A percentile compares a stretch with the other conserved stretches of the same genome.
Evolutionary conservation across 2,113 vertebrate species (phyloP).

Genomic region (Marcusenius ussheri): DNA sequence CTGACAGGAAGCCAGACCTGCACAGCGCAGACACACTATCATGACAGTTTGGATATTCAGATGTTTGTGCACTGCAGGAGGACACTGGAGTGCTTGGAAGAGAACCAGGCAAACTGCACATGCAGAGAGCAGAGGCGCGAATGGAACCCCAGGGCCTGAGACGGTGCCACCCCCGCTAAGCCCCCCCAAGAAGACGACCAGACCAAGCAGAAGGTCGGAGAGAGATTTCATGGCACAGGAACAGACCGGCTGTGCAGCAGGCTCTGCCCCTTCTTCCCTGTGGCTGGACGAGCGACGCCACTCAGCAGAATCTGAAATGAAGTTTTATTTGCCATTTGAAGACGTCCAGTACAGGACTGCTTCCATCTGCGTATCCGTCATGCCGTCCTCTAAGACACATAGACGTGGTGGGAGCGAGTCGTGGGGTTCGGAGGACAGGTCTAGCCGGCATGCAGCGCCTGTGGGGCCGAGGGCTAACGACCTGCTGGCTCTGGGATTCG

Average conservation of each 20-base stretch:
- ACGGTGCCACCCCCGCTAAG: not conserved
- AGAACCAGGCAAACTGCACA: not conserved
- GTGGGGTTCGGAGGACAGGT: not conserved
- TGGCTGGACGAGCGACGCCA: no score
- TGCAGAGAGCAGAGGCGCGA: not conserved
- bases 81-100: not conserved
- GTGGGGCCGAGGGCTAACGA: not conserved
- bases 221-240: not conserved
- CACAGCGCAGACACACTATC: not conserved
- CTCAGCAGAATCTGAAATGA: not conserved
- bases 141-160: not conserved
- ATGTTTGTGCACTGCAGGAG: not conserved
- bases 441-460: not conserved
- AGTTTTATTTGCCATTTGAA: not conserved
- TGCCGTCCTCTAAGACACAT: not conserved
- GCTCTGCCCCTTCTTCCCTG: not conserved
- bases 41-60: not conserved
- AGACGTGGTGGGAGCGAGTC: not conserved
- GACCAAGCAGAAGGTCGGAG: not conserved
- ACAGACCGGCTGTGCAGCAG: no score
- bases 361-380: not conserved
- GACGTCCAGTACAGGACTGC: not conserved
- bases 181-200: not conserved
- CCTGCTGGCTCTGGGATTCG: not conserved
- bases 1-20: not conserved